Conservation (phyloP, 2,888 invertebrate species). For the Syrphus vitripennis region DNA sequence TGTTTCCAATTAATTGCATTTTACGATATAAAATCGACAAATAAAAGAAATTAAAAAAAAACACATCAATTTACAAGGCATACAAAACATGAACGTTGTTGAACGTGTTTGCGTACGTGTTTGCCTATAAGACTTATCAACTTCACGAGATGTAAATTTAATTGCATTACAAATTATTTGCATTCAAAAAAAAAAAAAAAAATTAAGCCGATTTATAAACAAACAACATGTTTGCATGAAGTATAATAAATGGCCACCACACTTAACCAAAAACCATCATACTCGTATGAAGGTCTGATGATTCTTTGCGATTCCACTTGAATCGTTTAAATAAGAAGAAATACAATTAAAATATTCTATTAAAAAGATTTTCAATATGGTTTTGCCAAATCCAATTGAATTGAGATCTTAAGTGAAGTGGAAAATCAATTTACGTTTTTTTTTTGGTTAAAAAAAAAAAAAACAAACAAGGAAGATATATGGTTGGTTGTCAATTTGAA, state of each 20-base stretch:
- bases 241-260: not conserved
- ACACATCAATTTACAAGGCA: not conserved
- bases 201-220: conserved; percentile 24
- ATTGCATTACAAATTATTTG: conserved; percentile 46
- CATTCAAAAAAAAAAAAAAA: not conserved
- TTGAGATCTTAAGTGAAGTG: conserved; percentile 42
- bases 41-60: not conserved
- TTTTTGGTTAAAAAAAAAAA: not conserved
- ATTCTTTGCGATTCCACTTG: conserved; percentile 20
- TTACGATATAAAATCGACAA: conserved; percentile 12
- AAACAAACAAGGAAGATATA: not conserved
- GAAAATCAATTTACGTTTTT: conserved; percentile 48
- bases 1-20: conserved; percentile 65
- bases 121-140: conserved; percentile 33
- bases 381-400: conserved; percentile 12
- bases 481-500: not conserved
- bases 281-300: conserved; percentile 13
- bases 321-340: conserved; percentile 9
- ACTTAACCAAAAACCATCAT: conserved; percentile 9
- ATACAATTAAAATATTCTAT: not conserved
- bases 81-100: not conserved
- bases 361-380: not conserved
- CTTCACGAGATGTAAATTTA: conserved; percentile 54
- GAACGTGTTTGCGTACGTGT: not conserved
- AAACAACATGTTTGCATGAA: not conserved